Percentiles rank a stretch among this genome's conserved stretches.
These are phyloP conservation scores for Julus scandinavius DNA, from an alignment of 2,888 invertebrate genomes.

Conservation along the genomic window DNA sequence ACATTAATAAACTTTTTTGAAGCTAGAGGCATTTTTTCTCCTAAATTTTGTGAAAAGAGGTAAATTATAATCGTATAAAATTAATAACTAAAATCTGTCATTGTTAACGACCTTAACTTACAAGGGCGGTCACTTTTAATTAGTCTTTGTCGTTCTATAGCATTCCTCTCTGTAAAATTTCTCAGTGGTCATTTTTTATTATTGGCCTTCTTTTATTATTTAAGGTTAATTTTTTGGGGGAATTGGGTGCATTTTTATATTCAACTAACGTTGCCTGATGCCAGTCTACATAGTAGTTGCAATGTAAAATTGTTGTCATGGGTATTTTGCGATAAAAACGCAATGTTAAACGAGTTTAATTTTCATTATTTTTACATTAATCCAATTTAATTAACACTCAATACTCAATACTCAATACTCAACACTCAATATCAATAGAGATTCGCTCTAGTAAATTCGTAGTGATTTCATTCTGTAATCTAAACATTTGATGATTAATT, in stretches of 20 bases:
- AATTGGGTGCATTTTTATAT: background rate
- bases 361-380: background rate
- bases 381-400: background rate
- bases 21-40: background rate
- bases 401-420: no score
- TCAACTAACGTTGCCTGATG: background rate
- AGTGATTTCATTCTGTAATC: background rate
- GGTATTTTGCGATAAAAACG: background rate
- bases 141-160: background rate
- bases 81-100: background rate
- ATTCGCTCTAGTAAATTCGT: background rate
- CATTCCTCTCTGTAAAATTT: background rate
- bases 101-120: conserved; percentile 11
- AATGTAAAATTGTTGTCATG: background rate
- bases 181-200: conserved; percentile 15
- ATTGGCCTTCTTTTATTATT: conserved; percentile 9
- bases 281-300: background rate
- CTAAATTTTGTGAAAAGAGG: background rate
- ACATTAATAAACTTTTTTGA: no score
- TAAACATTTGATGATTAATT: background rate
- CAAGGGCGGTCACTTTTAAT: conserved; percentile 23
- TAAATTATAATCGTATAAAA: background rate
- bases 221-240: background rate
- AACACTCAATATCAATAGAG: background rate
- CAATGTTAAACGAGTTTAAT: background rate